Percentiles rank a stretch among this genome's conserved stretches.
Conservation (phyloP, 2,113 vertebrate genomes). For the Stictonetta naevosa region DNA sequence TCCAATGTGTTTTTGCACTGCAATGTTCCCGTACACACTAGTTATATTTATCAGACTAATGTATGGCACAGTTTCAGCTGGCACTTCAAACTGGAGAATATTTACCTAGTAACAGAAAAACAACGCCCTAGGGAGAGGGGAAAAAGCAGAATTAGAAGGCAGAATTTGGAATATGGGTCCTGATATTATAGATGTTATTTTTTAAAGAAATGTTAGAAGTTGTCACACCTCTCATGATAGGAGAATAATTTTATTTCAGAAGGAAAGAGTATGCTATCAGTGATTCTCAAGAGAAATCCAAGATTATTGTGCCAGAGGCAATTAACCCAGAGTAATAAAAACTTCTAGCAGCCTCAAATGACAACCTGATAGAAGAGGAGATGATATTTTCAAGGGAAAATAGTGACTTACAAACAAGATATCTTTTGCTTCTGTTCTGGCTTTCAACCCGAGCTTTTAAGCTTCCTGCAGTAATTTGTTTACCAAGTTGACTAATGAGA, state of each 20-base stretch:
- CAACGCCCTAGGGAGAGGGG: neutral
- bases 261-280: slow-evolving; percentile 37
- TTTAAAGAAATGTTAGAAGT: slow-evolving; percentile 49
- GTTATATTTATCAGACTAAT: neutral
- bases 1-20: neutral
- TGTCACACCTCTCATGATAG: slow-evolving; percentile 18
- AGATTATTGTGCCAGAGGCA: slow-evolving; percentile 64
- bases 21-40: neutral
- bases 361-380: slow-evolving; percentile 23
- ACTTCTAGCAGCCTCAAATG: slow-evolving; percentile 56
- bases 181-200: neutral
- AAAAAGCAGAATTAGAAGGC: neutral
- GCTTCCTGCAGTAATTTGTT: slow-evolving; percentile 59
- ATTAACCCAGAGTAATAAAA: slow-evolving; percentile 71
- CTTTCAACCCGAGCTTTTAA: slow-evolving; percentile 60
- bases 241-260: slow-evolving; percentile 69
- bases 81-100: neutral
- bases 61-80: neutral
- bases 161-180: neutral
- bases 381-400: slow-evolving; percentile 58
- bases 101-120: slow-evolving; percentile 1
- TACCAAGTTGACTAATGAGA: slow-evolving; percentile 65
- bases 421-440: slow-evolving; percentile 16
- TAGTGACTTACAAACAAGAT: slow-evolving; percentile 43
- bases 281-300: slow-evolving; percentile 54